Evolutionary conservation across 2,797 vertebrate genomes (phyloP).

Genomic region (Propithecus deckenii): DNA sequence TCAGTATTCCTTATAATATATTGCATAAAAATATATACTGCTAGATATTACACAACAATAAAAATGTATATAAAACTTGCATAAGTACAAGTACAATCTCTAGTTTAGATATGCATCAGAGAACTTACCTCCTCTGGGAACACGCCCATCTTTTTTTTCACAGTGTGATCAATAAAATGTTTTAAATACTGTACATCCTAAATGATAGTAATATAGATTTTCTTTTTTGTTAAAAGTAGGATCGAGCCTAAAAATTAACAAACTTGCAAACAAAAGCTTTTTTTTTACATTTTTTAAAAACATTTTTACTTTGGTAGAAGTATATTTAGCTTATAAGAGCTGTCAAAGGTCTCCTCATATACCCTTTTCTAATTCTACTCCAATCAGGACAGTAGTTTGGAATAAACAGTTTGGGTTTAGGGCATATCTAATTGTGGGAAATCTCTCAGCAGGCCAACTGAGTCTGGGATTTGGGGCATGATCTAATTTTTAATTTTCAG

Average conservation of each 20-base stretch:
- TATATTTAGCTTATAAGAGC: not conserved
- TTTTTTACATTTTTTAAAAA: not conserved
- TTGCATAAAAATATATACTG: not conserved
- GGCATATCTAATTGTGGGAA: not conserved
- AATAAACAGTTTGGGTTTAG: not conserved
- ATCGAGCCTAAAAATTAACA: slow-evolving; percentile 26
- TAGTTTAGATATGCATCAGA: not conserved
- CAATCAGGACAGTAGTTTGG: not conserved
- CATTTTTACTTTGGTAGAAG: not conserved
- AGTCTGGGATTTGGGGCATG: not conserved
- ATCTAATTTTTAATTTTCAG: slow-evolving; percentile 55
- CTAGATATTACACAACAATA: not conserved
- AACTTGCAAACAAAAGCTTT: not conserved
- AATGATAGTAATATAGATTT: not conserved
- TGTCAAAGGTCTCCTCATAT: not conserved
- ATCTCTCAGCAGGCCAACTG: not conserved
- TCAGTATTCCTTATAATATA: not conserved
- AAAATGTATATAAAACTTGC: not conserved
- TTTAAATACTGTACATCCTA: not conserved
- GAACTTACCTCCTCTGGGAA: not conserved
- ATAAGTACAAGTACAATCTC: not conserved
- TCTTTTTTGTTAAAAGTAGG: not conserved
- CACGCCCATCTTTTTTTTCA: not conserved
- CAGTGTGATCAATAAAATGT: not conserved
- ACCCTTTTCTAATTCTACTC: not conserved